Evolutionary conservation across 1,140 invertebrate genomes (phyloP).

Genomic region (Drosophila rhopaloa): DNA sequence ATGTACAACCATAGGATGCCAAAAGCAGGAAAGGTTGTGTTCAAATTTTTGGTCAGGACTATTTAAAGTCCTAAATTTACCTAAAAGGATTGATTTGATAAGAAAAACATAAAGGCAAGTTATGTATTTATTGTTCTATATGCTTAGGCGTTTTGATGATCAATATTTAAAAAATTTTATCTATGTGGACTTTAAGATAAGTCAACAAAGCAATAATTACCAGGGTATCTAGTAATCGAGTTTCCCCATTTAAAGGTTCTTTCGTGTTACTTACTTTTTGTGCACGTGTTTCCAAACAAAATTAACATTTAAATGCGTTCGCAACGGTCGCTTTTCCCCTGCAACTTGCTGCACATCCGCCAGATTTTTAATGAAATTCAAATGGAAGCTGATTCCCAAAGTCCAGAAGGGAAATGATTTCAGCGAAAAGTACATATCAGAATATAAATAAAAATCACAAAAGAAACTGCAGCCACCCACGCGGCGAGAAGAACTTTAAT

Average conservation of each 20-base stretch:
- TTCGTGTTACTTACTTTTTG: background rate
- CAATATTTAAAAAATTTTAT: too few relatives aligned
- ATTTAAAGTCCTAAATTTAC: too few relatives aligned
- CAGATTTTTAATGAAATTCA: conserved; percentile 43
- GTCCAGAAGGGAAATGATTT: conserved; percentile 24
- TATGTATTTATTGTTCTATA: too few relatives aligned
- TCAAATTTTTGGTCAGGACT: too few relatives aligned
- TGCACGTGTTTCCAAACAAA: conserved; percentile 51
- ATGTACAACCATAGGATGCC: too few relatives aligned
- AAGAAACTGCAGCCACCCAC: conserved; percentile 38
- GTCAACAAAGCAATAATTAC: background rate
- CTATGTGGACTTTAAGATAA: too few relatives aligned
- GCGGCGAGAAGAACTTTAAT: conserved; percentile 50
- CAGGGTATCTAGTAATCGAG: background rate
- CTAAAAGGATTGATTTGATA: too few relatives aligned
- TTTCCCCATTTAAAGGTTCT: background rate
- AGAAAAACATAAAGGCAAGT: too few relatives aligned
- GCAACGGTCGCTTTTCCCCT: conserved; percentile 47
- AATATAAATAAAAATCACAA: conserved; percentile 40
- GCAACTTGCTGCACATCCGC: conserved; percentile 56
- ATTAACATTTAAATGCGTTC: conserved; percentile 75
- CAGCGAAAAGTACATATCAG: conserved; percentile 3
- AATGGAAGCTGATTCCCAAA: conserved; percentile 25
- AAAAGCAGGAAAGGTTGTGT: too few relatives aligned
- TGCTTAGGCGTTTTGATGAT: too few relatives aligned